Evolutionary conservation across 2,797 vertebrate species (phyloP).

Genomic region (Notolabrus celidotus): DNA sequence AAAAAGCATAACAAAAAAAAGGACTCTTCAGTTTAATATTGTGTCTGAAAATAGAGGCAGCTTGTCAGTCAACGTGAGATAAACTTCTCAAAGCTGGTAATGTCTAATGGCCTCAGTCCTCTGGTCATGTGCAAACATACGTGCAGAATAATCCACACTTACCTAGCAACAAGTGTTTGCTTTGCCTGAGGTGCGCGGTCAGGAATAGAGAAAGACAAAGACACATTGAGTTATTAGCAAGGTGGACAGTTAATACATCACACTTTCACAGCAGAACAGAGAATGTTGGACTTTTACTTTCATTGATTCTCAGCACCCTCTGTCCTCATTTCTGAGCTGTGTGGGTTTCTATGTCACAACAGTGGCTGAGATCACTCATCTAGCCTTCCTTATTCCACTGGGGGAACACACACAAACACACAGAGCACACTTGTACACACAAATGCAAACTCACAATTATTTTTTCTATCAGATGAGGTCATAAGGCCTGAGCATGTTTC

Average conservation of each 20-base stretch:
- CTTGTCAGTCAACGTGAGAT: conserved; percentile 43
- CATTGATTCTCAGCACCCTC: conserved; percentile 25
- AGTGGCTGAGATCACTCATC: conserved; percentile 25
- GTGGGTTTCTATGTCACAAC: conserved; percentile 8
- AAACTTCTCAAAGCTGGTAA: conserved; percentile 33
- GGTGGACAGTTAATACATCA: conserved; percentile 4
- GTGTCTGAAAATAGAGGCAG: conserved; percentile 9
- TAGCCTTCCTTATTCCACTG: conserved; percentile 18
- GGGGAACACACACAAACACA: conserved; percentile 12
- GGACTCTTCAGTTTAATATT: conserved; percentile 10
- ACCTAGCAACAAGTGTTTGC: conserved; percentile 86
- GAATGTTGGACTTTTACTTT: conserved; percentile 28
- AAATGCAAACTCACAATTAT: conserved; percentile 10
- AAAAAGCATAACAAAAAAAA: not conserved
- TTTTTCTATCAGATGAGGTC: conserved; percentile 40
- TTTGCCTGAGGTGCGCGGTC: conserved; percentile 42
- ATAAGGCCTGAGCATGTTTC: conserved; percentile 46
- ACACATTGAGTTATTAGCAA: conserved; percentile 2
- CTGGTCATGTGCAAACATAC: conserved; percentile 74
- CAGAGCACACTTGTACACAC: conserved; percentile 6
- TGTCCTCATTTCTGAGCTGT: conserved; percentile 14
- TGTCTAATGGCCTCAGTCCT: conserved; percentile 49
- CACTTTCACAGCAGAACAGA: conserved; percentile 19
- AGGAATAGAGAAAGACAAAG: conserved; percentile 27
- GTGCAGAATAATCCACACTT: conserved; percentile 67